Conservation (phyloP, 2,888 invertebrate species). For the Pachymerium ferrugineum region DNA sequence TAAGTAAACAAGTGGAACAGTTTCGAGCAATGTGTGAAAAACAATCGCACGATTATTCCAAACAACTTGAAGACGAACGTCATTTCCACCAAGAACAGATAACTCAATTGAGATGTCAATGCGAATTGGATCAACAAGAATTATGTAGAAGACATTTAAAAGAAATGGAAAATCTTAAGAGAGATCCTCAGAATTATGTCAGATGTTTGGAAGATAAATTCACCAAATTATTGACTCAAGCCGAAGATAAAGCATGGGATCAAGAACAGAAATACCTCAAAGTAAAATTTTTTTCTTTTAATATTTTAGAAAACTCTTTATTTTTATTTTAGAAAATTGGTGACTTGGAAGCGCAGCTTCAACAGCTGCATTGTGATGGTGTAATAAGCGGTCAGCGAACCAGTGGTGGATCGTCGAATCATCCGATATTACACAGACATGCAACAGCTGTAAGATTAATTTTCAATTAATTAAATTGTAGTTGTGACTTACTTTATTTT, state of each 20-base stretch:
- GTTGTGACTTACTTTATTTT: too few species aligned
- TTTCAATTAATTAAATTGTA: too few species aligned
- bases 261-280: neutral
- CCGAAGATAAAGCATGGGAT: slow-evolving; percentile 16
- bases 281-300: neutral
- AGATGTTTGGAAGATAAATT: neutral
- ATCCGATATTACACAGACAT: neutral
- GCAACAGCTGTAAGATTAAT: too few species aligned
- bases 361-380: neutral
- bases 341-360: neutral
- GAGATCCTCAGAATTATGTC: slow-evolving; percentile 17
- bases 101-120: neutral
- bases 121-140: neutral
- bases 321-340: neutral
- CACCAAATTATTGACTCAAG: neutral
- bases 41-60: neutral
- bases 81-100: neutral
- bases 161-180: neutral
- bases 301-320: neutral
- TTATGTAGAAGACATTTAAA: neutral
- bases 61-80: slow-evolving; percentile 15
- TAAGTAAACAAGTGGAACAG: slow-evolving; percentile 15
- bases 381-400: neutral
- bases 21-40: slow-evolving; percentile 22
- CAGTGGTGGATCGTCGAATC: neutral